These are phyloP conservation scores for Itoplectis maculator DNA, from an alignment of 2,888 invertebrate species.

Conservation along the genomic window DNA sequence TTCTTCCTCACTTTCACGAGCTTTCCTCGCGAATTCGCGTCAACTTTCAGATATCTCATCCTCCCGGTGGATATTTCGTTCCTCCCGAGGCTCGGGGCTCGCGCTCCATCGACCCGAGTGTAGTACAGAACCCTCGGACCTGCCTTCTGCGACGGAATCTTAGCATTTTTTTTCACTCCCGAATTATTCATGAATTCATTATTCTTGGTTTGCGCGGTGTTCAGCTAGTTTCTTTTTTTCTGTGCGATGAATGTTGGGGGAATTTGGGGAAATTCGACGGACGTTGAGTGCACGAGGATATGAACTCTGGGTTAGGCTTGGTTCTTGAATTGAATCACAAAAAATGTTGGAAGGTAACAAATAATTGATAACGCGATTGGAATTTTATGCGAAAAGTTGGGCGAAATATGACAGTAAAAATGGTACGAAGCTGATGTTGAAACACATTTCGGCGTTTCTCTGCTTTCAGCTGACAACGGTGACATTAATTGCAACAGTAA, in stretches of 20 bases:
- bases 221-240: conserved; percentile 14
- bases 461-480: too few relatives aligned
- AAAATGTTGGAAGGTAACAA: too few relatives aligned
- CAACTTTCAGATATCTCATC: conserved; percentile 49
- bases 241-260: neutral
- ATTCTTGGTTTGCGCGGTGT: conserved; percentile 36
- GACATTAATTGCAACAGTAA: too few relatives aligned
- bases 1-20: conserved; percentile 10
- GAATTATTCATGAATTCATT: conserved; percentile 54
- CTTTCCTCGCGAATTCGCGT: conserved; percentile 31
- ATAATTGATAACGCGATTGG: too few relatives aligned
- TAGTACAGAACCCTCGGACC: conserved; percentile 11
- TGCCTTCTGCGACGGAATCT: conserved; percentile 24
- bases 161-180: neutral
- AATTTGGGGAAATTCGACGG: neutral
- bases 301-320: too few relatives aligned
- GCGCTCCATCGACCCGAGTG: neutral
- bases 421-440: too few relatives aligned
- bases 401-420: too few relatives aligned
- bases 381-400: too few relatives aligned
- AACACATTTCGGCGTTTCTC: too few relatives aligned
- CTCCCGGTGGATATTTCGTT: conserved; percentile 36
- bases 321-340: too few relatives aligned
- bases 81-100: neutral
- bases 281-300: too few relatives aligned